A percentile compares a stretch with the other conserved stretches of the same genome.
phyloP scores from a whole-genome alignment of 2,797 vertebrate genomes.

The Channallabes apus region DNA sequence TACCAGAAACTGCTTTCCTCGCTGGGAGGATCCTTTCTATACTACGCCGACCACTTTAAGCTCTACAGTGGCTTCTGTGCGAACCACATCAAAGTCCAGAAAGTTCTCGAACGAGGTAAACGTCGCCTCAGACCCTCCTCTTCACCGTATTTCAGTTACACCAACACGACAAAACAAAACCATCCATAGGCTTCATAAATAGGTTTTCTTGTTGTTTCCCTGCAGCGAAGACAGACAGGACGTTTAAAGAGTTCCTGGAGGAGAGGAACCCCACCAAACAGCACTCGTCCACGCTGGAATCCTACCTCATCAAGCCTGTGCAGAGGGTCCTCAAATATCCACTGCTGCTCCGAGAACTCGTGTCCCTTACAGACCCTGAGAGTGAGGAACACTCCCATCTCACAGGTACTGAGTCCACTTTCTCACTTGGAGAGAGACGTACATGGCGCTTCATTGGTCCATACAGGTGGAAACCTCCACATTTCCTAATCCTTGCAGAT shows the following conservation, averaged over 20 bases:
- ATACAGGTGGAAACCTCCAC: not conserved
- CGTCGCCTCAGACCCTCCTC: not conserved
- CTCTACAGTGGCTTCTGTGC: constrained; percentile 96
- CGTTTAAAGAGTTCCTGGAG: constrained; percentile 91
- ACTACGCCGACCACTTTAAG: constrained; percentile 97
- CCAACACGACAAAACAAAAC: not conserved
- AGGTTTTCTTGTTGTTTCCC: not conserved
- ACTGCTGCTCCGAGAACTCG: constrained; percentile 87
- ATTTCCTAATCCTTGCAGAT: constrained; percentile 69
- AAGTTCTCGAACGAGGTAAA: constrained; percentile 92
- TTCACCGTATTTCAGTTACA: not conserved
- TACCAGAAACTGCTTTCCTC: constrained; percentile 88
- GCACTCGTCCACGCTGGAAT: constrained; percentile 92
- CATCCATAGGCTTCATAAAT: not conserved
- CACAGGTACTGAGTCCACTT: constrained; percentile 73
- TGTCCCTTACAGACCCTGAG: constrained; percentile 83
- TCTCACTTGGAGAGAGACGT: not conserved
- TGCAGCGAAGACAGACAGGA: constrained; percentile 86
- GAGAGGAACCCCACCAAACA: constrained; percentile 91
- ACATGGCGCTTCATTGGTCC: not conserved
- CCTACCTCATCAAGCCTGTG: constrained; percentile 94
- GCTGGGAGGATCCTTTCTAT: constrained; percentile 90
- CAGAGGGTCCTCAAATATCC: constrained; percentile 96
- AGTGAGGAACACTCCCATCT: constrained; percentile 91
- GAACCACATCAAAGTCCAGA: constrained; percentile 95